phyloP scores from a whole-genome alignment of 2,888 invertebrate genomes.

The Fragum whitleyi region DNA sequence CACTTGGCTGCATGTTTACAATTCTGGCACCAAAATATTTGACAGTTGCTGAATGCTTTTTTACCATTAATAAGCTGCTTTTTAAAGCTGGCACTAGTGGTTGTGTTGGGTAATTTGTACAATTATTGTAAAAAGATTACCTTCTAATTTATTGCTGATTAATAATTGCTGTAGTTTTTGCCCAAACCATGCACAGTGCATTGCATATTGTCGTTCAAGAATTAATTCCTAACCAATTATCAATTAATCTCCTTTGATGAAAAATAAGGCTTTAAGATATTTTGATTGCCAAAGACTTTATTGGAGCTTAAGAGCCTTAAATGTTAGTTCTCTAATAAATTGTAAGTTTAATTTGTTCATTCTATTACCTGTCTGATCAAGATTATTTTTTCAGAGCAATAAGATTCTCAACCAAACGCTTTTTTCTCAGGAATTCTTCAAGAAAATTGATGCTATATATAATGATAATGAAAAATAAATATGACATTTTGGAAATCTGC shows the following conservation, averaged over 20 bases:
- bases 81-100: constrained; percentile 4
- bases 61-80: constrained; percentile 1
- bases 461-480: constrained; percentile 33
- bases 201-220: no score
- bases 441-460: constrained; percentile 15
- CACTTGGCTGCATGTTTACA: constrained; percentile 46
- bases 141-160: no score
- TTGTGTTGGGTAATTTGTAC: not conserved
- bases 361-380: no score
- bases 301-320: no score
- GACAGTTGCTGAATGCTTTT: constrained; percentile 44
- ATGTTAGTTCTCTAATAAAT: no score
- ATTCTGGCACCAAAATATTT: constrained; percentile 57
- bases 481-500: constrained; percentile 25
- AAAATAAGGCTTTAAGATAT: no score
- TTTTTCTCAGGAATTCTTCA: constrained; percentile 11
- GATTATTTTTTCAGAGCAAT: not conserved
- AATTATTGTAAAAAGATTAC: not conserved
- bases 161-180: no score
- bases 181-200: no score
- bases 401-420: not conserved
- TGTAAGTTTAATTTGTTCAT: no score
- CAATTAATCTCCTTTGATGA: no score
- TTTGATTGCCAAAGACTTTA: no score
- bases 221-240: no score